Base-by-base conservation (phyloP, 2,888 invertebrate species). In the Epinotia bilunana region DNA sequence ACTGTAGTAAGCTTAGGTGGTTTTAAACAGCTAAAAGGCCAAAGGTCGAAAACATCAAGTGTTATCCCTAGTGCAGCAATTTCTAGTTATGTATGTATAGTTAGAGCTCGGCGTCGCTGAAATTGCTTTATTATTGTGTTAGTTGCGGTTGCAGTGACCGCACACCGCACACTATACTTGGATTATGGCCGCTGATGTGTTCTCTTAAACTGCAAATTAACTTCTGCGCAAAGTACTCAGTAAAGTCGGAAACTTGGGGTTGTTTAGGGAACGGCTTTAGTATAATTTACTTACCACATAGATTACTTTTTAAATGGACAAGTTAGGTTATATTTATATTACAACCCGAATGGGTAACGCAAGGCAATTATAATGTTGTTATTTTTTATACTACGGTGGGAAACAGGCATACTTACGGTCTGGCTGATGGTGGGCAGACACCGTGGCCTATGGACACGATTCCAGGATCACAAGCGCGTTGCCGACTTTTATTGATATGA, bases 51-150 rank as follows among this genome's bases (percentile, higher is more conserved):
- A 20, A 43, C 39, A 58, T 58, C 16, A 20, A 39, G 58, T 68
- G 16, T 4, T 55, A 23, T 43, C 28, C 55, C 13, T 61, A 53
- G 43, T 63, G 12, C 62, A 71, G 28, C 49, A n/a, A 57, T 18
- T 46, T 28, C 49, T 65, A 23, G 28, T 53, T 39, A 20, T 78
- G 13, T 39, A 20, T 78, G 13, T 39, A 39, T 39, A 79, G 79
- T 77, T 78, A 78, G 78, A 76, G 74, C 72, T 73, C 68, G 60
- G 76, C 79, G 78, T 46, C 80, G 79, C 78, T 78, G 83, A 83
- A 85, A 91, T 91, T 91, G 88, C 88, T 90, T 89, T 88, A 91
- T 91, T 90, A 91, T 91, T 91, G 87, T 87, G 87, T 91, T 91
- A 91, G 87, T 80, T 83, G 82, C 81, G 83, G 78, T 76, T 78